These are phyloP conservation scores for Heliornis fulica DNA, from an alignment of 2,113 vertebrate genomes.

Conservation along the genomic window DNA sequence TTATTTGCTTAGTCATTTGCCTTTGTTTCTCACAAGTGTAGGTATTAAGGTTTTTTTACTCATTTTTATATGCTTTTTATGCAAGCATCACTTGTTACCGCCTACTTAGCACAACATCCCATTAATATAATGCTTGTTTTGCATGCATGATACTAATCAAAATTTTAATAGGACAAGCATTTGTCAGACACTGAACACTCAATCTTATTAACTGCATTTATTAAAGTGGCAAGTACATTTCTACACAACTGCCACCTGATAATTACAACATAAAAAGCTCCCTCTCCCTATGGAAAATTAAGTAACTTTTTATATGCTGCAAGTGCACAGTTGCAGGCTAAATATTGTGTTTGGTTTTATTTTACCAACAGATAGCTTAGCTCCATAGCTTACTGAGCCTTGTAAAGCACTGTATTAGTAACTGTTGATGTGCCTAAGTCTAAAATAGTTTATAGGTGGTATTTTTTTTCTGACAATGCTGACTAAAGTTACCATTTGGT, in stretches of 20 bases:
- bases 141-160: not conserved
- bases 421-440: not conserved
- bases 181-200: not conserved
- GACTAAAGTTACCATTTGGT: not conserved
- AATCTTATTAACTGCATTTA: not conserved
- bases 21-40: not conserved
- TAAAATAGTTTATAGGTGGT: slow-evolving; percentile 40
- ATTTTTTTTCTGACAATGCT: slow-evolving; percentile 12
- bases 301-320: not conserved
- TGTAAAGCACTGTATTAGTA: slow-evolving; percentile 4
- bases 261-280: not conserved
- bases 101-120: not conserved
- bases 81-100: not conserved
- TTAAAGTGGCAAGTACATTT: not conserved
- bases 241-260: not conserved
- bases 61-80: not conserved
- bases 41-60: not conserved
- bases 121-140: not conserved
- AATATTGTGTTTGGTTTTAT: slow-evolving; percentile 40
- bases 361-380: slow-evolving; percentile 29
- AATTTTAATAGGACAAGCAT: not conserved
- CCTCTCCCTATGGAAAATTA: slow-evolving; percentile 12
- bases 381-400: slow-evolving; percentile 16
- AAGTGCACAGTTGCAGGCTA: not conserved
- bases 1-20: not conserved